A percentile compares a stretch with the other conserved stretches of the same genome.
phyloP scores from a whole-genome alignment of 2,888 invertebrate species.

The Apamea epomidion region DNA sequence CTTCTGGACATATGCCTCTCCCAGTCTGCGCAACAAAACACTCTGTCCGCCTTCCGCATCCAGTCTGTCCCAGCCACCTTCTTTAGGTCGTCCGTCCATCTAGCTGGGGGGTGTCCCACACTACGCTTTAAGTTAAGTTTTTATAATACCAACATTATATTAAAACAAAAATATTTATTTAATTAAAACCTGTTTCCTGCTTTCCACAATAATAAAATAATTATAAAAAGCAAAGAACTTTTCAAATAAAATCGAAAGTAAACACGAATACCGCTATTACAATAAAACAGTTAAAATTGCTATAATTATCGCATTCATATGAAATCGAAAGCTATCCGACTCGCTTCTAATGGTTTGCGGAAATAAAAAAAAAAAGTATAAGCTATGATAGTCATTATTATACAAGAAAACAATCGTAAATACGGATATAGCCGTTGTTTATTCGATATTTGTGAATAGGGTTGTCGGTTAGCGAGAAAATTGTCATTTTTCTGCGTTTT shows the following conservation, averaged over 20 bases:
- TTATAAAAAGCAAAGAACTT: not conserved
- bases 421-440: conserved; percentile 13
- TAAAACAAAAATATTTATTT: not conserved
- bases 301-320: conserved; percentile 56
- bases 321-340: conserved; percentile 62
- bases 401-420: conserved; percentile 41
- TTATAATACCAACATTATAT: too few relatives aligned
- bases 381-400: conserved; percentile 30
- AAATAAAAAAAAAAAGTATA: conserved; percentile 43
- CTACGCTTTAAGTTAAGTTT: too few relatives aligned
- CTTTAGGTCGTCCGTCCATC: too few relatives aligned
- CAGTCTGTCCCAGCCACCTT: too few relatives aligned
- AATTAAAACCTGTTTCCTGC: not conserved
- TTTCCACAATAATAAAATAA: not conserved
- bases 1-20: too few relatives aligned
- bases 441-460: conserved; percentile 25
- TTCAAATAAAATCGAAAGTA: conserved; percentile 61
- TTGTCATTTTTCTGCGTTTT: too few relatives aligned
- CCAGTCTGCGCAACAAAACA: too few relatives aligned
- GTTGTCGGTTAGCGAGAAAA: conserved; percentile 1
- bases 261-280: conserved; percentile 43
- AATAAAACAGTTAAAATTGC: conserved; percentile 53
- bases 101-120: too few relatives aligned
- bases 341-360: conserved; percentile 45
- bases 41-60: too few relatives aligned